Base-by-base conservation (phyloP, 1,140 invertebrate species). In the Meloidogyne hapla region DNA sequence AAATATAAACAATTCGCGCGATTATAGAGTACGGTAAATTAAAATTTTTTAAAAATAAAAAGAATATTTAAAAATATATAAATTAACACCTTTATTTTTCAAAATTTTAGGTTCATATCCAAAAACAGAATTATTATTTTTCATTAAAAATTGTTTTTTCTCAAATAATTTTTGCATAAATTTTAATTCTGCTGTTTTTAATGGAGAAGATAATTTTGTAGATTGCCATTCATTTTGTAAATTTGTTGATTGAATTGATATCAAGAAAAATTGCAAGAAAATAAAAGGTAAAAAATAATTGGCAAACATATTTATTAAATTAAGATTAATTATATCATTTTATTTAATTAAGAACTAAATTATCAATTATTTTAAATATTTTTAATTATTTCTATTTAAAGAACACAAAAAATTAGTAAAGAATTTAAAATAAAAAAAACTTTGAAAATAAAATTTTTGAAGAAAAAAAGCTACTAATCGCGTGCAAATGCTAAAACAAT, bases 31-130 rank as follows among this genome's bases (percentile, higher is more conserved):
- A 56, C 48, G 18, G 48, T 56, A 56, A 21, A 56, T n/a, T 56
- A 56, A 5, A n/a, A n/a, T n/a, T n/a, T 56, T n/a, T n/a, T 56
- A 56, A 56, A n/a, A n/a, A 56, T 18, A 18, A 48, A n/a, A 56
- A 15, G n/a, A 56, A 33, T n/a, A n/a, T n/a, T n/a, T n/a, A 56
- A n/a, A 33, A 33, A n/a, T 18, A 18, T 18, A n/a, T n/a, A 15
- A n/a, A n/a, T 18, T 18, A 3, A 48, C n/a, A 56, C 48, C 48
- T 56, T 56, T n/a, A n/a, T n/a, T 56, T 56, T 21, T 56, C n/a
- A 56, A 15, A 56, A 56, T n/a, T n/a, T 56, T 56, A n/a, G 48
- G 48, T 56, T 56, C 48, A 56, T n/a, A 56, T n/a, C 48, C n/a
- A 56, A n/a, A 56, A 56, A 56, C n/a, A n/a, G 48, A n/a, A 56